Evolutionary conservation across 2,113 vertebrate genomes (phyloP), one percentile per base, ranked within the genome.

Genomic region (Leucopsar rothschildi): DNA sequence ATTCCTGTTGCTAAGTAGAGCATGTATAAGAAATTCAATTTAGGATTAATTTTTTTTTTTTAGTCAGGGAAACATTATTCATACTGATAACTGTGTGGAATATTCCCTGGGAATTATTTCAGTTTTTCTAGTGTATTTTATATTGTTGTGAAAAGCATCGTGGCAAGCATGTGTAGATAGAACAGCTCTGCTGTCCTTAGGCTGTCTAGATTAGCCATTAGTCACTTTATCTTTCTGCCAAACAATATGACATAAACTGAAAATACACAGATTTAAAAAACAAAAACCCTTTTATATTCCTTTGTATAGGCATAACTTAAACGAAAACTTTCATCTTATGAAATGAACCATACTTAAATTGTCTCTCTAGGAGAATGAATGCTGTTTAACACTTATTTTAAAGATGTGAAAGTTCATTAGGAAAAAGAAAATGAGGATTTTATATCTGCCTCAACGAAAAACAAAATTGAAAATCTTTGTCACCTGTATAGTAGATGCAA

Each of bases 171-270:
- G 18, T 80, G 59, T 63, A 50, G 63, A n/a, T 92, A 35, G 55
- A 84, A 81, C 27, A 88, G 33, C 79, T 44, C 31, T 29, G 53
- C 23, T 50, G 31, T 5, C 27, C 60, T 85, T 59, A 92, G 50
- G 29, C 27, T 85, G 9, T 37, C 49, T 83, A 57, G 31, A 31
- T 78, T 45, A 84, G 47, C 64, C 40, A 42, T 49, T 63, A 86
- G 49, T 75, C 75, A 40, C 6, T 91, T 56, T 75, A 56, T 80
- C 28, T 53, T 92, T 80, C 37, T 83, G 49, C 57, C 90, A 52
- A 82, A 69, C 12, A 77, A 31, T 86, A 86, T 91, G 81, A n/a
- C 79, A 68, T 76, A 93, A 93, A 88, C 76, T 87, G 91, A 96
- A 96, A 87, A 92, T 60, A 60, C 49, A 64, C 12, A 81, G 55